Percentiles rank a stretch among this genome's conserved stretches.
Conservation (phyloP, 2,113 vertebrate genomes). For the human region DNA sequence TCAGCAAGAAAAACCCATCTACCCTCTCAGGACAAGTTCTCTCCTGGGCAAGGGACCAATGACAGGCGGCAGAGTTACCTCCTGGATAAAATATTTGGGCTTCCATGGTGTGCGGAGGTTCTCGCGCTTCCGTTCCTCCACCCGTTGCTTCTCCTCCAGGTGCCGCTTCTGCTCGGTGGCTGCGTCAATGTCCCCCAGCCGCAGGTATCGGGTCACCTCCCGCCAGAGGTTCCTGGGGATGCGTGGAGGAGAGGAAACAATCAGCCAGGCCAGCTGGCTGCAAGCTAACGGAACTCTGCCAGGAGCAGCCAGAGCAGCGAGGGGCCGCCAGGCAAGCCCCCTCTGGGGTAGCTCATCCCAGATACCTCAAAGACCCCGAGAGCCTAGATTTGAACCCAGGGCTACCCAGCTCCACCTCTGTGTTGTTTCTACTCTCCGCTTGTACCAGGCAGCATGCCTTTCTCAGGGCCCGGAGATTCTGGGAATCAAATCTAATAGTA, state of each 20-base stretch:
- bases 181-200: conserved; percentile 89
- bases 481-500: rapidly evolving
- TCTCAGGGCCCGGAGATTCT: neutral
- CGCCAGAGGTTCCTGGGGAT: conserved; percentile 91
- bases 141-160: conserved; percentile 93
- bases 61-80: conserved; percentile 83
- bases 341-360: rapidly evolving
- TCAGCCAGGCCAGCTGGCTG: neutral
- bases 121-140: conserved; percentile 88
- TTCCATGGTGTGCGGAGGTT: conserved; percentile 87
- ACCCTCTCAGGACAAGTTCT: neutral
- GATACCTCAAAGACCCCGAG: neutral
- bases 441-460: neutral
- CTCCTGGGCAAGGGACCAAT: neutral
- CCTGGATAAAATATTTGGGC: conserved; percentile 93
- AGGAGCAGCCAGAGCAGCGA: neutral
- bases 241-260: neutral
- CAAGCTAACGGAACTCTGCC: rapidly evolving
- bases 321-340: no score
- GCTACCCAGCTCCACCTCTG: neutral
- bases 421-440: neutral
- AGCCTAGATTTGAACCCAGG: neutral
- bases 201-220: conserved; percentile 91
- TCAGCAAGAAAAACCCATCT: neutral
- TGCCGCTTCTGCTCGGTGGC: conserved; percentile 93